Conservation (phyloP, 2,797 vertebrate species). For the Harpagifer antarcticus region DNA sequence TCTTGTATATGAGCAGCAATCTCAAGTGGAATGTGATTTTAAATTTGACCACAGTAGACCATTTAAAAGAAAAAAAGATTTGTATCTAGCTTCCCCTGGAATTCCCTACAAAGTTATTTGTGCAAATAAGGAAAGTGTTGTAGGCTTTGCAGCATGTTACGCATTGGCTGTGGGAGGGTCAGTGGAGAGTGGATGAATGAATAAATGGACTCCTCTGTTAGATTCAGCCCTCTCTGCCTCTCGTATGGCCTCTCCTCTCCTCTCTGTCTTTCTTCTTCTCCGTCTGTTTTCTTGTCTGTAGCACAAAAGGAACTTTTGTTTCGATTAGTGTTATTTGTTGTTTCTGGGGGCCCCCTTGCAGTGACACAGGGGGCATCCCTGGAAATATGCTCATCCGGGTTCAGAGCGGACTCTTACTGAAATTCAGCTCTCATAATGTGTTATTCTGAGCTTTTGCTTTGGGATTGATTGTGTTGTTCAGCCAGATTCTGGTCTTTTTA, state of each 20-base stretch:
- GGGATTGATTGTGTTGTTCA: constrained; percentile 12
- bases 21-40: constrained; percentile 21
- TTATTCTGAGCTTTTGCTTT: constrained; percentile 21
- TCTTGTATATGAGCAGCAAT: not conserved
- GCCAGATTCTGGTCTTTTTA: not conserved
- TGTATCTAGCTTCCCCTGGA: not conserved
- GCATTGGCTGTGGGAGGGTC: constrained; percentile 21
- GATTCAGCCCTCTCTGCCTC: not conserved
- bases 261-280: constrained; percentile 1
- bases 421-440: constrained; percentile 48
- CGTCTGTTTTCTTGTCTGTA: constrained; percentile 12
- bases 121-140: not conserved
- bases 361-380: constrained; percentile 51
- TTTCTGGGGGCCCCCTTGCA: constrained; percentile 55
- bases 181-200: constrained; percentile 5
- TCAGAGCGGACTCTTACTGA: constrained; percentile 51
- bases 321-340: constrained; percentile 63
- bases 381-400: constrained; percentile 44
- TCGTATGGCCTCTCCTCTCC: constrained; percentile 1
- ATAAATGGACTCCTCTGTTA: constrained; percentile 36
- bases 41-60: not conserved
- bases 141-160: not conserved
- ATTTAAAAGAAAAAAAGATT: not conserved
- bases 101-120: not conserved
- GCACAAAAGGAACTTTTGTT: constrained; percentile 67